Evolutionary conservation across 2,888 invertebrate genomes (phyloP).

Genomic region (Rotaria sp.): DNA sequence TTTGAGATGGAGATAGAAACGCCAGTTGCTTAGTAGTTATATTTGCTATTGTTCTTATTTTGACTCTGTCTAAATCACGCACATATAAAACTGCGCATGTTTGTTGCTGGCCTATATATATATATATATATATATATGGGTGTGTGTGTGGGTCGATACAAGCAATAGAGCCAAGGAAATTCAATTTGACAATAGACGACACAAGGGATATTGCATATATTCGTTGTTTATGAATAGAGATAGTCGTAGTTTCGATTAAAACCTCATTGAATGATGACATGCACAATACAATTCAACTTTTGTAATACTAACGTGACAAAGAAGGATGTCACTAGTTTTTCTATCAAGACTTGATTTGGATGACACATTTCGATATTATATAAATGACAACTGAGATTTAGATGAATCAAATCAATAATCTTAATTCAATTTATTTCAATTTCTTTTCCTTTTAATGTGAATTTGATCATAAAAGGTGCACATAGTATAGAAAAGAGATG

Average conservation of each 20-base stretch:
- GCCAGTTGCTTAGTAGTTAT: background rate
- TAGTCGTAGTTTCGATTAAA: background rate
- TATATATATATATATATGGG: background rate
- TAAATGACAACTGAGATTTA: background rate
- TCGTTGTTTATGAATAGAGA: background rate
- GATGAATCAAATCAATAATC: background rate
- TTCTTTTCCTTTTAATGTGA: background rate
- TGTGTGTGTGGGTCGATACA: background rate
- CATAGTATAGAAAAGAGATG: background rate
- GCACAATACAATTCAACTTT: background rate
- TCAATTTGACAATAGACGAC: background rate
- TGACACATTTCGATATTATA: background rate
- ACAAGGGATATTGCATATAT: background rate
- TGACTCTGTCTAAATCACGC: background rate
- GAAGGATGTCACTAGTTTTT: background rate
- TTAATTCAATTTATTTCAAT: background rate
- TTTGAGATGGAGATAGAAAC: no score
- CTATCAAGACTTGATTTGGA: background rate
- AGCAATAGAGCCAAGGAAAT: background rate
- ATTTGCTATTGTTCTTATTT: background rate
- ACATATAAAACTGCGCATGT: background rate
- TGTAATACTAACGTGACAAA: background rate
- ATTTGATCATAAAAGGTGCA: background rate
- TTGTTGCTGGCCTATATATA: background rate
- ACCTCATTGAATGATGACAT: background rate